Evolutionary conservation across 53 echinoderm and acorn worm genomes (phyloP).

Genomic region (Actinopyga echinites): DNA sequence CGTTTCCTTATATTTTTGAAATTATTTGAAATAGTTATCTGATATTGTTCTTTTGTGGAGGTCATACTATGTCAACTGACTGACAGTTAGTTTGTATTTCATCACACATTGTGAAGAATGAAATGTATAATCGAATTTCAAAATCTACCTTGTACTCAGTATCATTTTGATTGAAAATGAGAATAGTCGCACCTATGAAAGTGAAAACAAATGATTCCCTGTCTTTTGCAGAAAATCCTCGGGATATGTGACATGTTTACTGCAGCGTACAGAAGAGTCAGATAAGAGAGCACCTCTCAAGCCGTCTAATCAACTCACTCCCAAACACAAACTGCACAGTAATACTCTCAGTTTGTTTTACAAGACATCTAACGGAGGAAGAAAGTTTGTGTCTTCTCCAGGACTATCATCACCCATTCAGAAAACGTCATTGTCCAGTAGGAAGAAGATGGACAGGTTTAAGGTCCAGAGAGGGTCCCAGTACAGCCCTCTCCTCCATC

Average conservation of each 20-base stretch:
- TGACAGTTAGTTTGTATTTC: too few species aligned
- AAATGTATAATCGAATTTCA: too few species aligned
- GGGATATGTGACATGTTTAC: not conserved
- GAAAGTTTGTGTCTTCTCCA: constrained; percentile 12
- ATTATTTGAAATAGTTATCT: too few species aligned
- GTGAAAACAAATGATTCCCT: too few species aligned
- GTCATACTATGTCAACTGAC: too few species aligned
- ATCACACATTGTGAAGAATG: too few species aligned
- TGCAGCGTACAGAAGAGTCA: constrained; percentile 18
- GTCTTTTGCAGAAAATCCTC: constrained; percentile 11
- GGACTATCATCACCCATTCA: constrained; percentile 31
- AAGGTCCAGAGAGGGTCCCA: not conserved
- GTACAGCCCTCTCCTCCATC: constrained; percentile 1
- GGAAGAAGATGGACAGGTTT: not conserved
- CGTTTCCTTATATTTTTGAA: too few species aligned
- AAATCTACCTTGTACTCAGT: too few species aligned
- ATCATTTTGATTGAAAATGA: too few species aligned
- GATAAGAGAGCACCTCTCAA: not conserved
- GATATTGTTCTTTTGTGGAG: too few species aligned
- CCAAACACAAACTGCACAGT: not conserved
- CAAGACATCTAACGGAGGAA: constrained; percentile 16
- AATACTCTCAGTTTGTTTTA: not conserved
- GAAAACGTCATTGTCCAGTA: not conserved
- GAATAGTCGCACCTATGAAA: too few species aligned
- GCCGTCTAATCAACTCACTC: not conserved